These are phyloP conservation scores for Epinotia bilunana DNA, from an alignment of 2,888 invertebrate species.

Conservation along the genomic window DNA sequence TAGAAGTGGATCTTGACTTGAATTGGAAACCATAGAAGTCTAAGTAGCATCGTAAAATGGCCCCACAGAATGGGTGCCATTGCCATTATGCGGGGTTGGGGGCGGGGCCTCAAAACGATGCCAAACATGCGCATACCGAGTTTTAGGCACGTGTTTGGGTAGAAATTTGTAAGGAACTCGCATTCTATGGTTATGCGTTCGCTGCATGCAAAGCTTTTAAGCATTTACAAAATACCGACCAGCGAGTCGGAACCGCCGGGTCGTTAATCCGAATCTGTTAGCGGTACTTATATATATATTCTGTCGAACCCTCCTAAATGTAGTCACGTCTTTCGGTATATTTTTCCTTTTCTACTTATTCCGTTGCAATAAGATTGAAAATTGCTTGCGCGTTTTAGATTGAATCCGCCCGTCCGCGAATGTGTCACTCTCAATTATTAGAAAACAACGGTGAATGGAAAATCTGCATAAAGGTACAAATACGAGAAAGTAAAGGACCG, in stretches of 20 bases:
- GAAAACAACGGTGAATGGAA: conserved; percentile 2
- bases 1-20: too few species aligned
- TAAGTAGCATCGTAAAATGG: too few species aligned
- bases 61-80: too few species aligned
- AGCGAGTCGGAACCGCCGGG: background rate
- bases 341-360: background rate
- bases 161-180: too few species aligned
- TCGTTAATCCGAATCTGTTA: background rate
- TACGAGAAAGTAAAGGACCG: background rate
- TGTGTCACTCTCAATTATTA: conserved; percentile 10
- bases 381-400: background rate
- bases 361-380: background rate
- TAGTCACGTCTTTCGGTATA: background rate
- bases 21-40: too few species aligned
- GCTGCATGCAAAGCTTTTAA: too few species aligned
- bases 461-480: background rate
- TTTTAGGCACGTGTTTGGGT: too few species aligned
- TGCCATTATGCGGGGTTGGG: too few species aligned
- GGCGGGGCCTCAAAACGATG: too few species aligned
- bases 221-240: background rate
- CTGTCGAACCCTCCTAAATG: conserved; percentile 11
- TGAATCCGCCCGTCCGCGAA: background rate
- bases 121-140: too few species aligned
- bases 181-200: too few species aligned
- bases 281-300: background rate